Percentiles rank a stretch among this genome's conserved stretches.
Evolutionary conservation across 53 echinoderm and acorn worm genomes (phyloP).

Genomic region (Antedon mediterranea): DNA sequence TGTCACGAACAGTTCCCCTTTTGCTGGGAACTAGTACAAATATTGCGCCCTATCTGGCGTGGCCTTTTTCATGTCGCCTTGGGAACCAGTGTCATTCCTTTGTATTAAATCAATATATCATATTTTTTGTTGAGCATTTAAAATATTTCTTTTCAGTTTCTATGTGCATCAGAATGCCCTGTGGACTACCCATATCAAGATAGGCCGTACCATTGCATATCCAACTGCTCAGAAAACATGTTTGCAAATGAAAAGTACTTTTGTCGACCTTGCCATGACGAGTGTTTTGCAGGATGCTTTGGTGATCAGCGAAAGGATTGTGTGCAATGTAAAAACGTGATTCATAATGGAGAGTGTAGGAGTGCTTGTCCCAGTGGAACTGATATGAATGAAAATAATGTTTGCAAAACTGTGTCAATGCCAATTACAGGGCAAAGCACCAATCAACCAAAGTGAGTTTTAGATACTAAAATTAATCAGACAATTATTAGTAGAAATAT

Average conservation of each 20-base stretch:
- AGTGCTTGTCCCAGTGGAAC: conserved; percentile 15
- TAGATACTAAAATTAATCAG: too few relatives aligned
- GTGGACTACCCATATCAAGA: conserved; percentile 28
- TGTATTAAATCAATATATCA: background rate
- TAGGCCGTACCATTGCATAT: conserved; percentile 20
- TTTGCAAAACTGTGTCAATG: conserved; percentile 16
- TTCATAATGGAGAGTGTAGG: conserved; percentile 29
- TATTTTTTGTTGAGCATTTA: background rate
- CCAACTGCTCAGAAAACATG: conserved; percentile 28
- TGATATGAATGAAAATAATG: conserved; percentile 17
- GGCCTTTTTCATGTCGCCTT: background rate
- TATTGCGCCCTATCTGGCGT: too few relatives aligned
- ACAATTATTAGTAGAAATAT: too few relatives aligned
- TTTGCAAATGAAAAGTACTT: conserved; percentile 20
- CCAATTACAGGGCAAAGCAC: background rate
- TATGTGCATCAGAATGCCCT: conserved; percentile 47
- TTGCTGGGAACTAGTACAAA: too few relatives aligned
- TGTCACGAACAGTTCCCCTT: too few relatives aligned
- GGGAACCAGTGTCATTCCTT: background rate
- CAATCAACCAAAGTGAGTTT: conserved; percentile 2
- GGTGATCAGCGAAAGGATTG: conserved; percentile 52
- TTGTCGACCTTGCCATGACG: conserved; percentile 40
- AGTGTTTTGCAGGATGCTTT: conserved; percentile 62
- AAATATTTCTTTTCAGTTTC: conserved; percentile 23
- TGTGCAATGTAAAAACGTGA: conserved; percentile 36